phyloP scores from a whole-genome alignment of 2,888 invertebrate species.

The Halocaridina rubra region DNA sequence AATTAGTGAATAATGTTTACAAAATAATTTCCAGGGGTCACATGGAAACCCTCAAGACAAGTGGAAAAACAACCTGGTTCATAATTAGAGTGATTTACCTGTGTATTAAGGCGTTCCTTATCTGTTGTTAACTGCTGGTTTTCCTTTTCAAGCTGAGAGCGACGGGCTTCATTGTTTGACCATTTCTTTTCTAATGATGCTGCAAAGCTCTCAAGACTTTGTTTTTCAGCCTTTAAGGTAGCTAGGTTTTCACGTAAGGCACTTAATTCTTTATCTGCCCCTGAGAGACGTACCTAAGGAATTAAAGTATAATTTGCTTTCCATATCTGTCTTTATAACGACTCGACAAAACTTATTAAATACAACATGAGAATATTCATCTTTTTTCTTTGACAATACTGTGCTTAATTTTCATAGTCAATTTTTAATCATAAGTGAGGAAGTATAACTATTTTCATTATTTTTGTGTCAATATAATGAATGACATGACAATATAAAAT shows the following conservation, averaged over 20 bases:
- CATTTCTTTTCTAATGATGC: slow-evolving; percentile 54
- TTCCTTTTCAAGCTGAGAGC: slow-evolving; percentile 62
- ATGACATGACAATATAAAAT: no score
- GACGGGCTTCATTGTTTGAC: slow-evolving; percentile 50
- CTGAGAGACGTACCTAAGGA: slow-evolving; percentile 46
- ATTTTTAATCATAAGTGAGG: not conserved
- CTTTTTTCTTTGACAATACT: not conserved
- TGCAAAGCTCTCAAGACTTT: slow-evolving; percentile 58
- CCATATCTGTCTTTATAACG: no score
- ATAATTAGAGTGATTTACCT: no score
- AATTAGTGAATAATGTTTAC: no score
- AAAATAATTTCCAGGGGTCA: no score
- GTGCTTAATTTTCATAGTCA: not conserved
- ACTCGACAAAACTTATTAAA: no score
- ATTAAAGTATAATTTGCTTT: no score
- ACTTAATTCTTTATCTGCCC: slow-evolving; percentile 57
- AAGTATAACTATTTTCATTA: not conserved
- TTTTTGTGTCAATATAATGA: no score
- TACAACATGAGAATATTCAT: no score
- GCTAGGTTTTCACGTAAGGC: slow-evolving; percentile 49
- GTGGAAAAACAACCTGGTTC: no score
- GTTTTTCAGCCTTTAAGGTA: slow-evolving; percentile 60
- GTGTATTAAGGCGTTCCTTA: slow-evolving; percentile 56
- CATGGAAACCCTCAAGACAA: no score
- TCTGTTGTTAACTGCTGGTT: slow-evolving; percentile 56